phyloP scores from a whole-genome alignment of 2,113 vertebrate species.

The Hyperopisus bebe region DNA sequence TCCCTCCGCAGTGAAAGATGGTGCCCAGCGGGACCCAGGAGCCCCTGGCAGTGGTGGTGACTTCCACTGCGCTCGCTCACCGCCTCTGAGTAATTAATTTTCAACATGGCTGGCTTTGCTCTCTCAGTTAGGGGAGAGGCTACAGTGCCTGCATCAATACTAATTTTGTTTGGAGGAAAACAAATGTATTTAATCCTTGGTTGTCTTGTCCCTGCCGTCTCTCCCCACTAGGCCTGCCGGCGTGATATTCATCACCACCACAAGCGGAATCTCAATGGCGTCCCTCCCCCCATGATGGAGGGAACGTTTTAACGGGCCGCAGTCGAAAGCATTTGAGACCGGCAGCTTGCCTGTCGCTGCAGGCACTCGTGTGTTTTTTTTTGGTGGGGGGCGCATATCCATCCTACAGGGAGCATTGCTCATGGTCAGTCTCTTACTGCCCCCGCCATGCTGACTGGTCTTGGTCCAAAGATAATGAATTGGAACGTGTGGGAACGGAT shows the following conservation, averaged over 20 bases:
- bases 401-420: neutral
- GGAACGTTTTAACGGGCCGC: neutral
- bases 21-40: neutral
- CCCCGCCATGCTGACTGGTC: neutral
- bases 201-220: conserved; percentile 45
- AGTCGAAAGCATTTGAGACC: neutral
- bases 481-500: neutral
- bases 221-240: conserved; percentile 5
- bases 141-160: conserved; percentile 51
- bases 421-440: neutral
- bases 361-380: neutral
- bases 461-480: neutral
- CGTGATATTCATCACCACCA: conserved; percentile 21
- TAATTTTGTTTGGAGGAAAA: conserved; percentile 55
- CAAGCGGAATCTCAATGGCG: conserved; percentile 13
- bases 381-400: neutral
- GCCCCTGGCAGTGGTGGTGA: neutral
- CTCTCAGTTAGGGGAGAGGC: conserved; percentile 19
- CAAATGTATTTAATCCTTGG: conserved; percentile 61
- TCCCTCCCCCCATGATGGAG: neutral
- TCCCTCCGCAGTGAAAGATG: conserved; percentile 1
- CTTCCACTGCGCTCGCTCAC: conserved; percentile 20
- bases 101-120: conserved; percentile 52
- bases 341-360: neutral
- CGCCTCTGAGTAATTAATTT: conserved; percentile 52